Evolutionary conservation across 2,888 invertebrate species (phyloP).

Genomic region (Lydus trimaculatus): DNA sequence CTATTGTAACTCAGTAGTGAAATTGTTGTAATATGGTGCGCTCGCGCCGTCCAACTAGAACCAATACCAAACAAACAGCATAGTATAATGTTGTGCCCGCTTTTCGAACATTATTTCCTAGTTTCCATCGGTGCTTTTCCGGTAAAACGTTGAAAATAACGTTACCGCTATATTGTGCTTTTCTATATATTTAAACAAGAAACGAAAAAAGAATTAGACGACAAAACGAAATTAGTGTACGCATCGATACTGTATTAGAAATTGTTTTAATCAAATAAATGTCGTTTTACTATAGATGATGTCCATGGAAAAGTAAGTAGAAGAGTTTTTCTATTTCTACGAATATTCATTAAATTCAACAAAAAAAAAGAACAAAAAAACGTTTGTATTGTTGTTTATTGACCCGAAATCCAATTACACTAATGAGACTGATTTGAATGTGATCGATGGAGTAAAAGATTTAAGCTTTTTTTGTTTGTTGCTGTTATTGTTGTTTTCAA

Average conservation of each 20-base stretch:
- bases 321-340: neutral
- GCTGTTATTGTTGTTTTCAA: neutral
- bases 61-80: slow-evolving; percentile 33
- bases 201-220: neutral
- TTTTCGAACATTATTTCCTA: slow-evolving; percentile 43
- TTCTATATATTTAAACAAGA: neutral
- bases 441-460: neutral
- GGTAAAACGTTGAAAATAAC: slow-evolving; percentile 22
- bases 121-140: slow-evolving; percentile 42
- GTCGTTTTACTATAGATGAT: slow-evolving; percentile 44
- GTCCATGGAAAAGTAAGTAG: slow-evolving; percentile 43
- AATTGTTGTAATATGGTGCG: slow-evolving; percentile 2
- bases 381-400: neutral
- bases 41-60: neutral
- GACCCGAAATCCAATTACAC: neutral
- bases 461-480: neutral
- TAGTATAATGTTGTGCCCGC: slow-evolving; percentile 19
- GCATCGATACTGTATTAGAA: slow-evolving; percentile 24
- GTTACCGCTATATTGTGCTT: neutral
- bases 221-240: slow-evolving; percentile 35
- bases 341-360: neutral
- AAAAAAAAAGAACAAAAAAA: neutral
- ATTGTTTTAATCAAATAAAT: slow-evolving; percentile 38
- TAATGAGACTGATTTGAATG: neutral
- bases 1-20: neutral